These are phyloP conservation scores for Catharus minimus DNA, from an alignment of 2,113 vertebrate species.

Conservation along the genomic window DNA sequence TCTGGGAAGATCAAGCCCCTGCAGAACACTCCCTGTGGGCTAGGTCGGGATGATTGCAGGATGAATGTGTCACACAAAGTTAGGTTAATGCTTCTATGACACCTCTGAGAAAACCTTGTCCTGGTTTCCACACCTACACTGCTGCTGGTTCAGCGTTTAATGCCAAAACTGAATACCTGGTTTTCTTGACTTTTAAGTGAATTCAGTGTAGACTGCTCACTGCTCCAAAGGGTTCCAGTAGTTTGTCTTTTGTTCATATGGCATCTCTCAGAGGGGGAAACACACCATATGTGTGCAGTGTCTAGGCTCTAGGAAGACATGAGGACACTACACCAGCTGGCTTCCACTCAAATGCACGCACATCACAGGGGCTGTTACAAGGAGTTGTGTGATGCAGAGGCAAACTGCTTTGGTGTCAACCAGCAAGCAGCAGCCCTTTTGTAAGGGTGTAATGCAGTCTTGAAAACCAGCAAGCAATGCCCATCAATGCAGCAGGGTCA, in stretches of 20 bases:
- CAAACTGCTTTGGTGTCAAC: background rate
- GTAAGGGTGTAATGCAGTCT: background rate
- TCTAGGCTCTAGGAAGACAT: background rate
- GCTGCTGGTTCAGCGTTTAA: background rate
- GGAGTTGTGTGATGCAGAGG: background rate
- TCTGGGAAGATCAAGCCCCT: background rate
- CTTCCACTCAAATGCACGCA: background rate
- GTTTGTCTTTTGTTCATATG: background rate
- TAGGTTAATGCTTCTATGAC: background rate
- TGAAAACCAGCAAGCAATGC: background rate
- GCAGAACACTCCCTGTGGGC: background rate
- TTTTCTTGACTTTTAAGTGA: background rate
- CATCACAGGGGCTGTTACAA: background rate
- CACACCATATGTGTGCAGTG: background rate
- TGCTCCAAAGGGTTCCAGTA: background rate
- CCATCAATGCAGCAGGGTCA: background rate
- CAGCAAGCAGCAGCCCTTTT: background rate
- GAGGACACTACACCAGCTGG: background rate
- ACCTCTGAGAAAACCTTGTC: background rate
- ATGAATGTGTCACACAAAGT: background rate
- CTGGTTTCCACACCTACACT: background rate
- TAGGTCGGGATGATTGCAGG: background rate
- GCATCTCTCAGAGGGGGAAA: background rate
- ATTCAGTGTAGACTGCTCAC: background rate
- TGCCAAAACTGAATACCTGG: fast-evolving